Conservation (phyloP, 1,140 invertebrate genomes). For the Heterodera schachtii region DNA sequence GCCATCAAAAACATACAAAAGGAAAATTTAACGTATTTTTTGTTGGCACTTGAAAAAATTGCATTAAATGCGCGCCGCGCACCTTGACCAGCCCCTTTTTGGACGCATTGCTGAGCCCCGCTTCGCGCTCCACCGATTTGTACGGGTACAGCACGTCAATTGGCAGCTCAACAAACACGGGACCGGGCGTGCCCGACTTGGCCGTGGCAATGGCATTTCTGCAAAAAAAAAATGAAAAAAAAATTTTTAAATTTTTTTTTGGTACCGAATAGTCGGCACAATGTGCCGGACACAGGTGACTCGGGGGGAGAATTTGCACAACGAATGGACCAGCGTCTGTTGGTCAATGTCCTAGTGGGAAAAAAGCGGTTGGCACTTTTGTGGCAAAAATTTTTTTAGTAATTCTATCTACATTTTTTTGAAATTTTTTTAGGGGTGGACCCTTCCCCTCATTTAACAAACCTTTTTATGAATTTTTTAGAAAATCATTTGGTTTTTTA, state of each 20-base stretch:
- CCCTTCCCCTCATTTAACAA: too few species aligned
- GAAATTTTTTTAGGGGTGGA: background rate
- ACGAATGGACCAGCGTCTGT: slow-evolving; percentile 72
- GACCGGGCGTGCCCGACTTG: slow-evolving; percentile 73
- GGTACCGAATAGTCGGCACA: slow-evolving; percentile 69
- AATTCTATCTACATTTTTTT: too few species aligned
- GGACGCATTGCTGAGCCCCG: slow-evolving; percentile 68
- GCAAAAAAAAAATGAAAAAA: too few species aligned
- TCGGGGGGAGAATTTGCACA: slow-evolving; percentile 72
- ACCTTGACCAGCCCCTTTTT: slow-evolving; percentile 58
- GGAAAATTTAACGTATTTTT: too few species aligned
- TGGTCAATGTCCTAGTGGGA: slow-evolving; percentile 73
- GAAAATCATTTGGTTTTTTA: background rate
- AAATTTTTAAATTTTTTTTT: background rate
- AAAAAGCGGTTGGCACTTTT: too few species aligned
- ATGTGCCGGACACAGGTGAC: slow-evolving; percentile 71
- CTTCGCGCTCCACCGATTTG: slow-evolving; percentile 70
- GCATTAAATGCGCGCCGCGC: too few species aligned
- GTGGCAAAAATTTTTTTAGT: too few species aligned
- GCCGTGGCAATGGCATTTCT: slow-evolving; percentile 70
- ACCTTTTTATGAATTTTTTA: background rate
- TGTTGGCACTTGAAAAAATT: too few species aligned
- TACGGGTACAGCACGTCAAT: slow-evolving; percentile 75
- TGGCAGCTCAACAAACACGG: slow-evolving; percentile 74
- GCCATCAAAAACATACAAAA: too few species aligned